A percentile compares a stretch with the other conserved stretches of the same genome.
Evolutionary conservation across 2,888 invertebrate genomes (phyloP).

Genomic region (Rhogogaster chlorosoma): DNA sequence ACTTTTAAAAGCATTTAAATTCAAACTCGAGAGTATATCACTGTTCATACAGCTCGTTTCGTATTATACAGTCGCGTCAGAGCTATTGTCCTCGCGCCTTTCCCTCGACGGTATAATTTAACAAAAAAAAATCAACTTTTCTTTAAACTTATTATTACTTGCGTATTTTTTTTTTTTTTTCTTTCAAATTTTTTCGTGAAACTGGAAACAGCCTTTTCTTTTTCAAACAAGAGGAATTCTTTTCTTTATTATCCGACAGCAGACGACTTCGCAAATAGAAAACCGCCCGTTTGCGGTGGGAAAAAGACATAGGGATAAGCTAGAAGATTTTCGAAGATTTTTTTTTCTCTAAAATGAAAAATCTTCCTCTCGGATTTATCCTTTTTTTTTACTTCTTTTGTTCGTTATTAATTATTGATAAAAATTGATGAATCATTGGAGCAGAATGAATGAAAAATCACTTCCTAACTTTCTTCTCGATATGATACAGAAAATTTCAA

Average conservation of each 20-base stretch:
- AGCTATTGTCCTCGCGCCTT: slow-evolving; percentile 3
- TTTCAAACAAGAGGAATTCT: background rate
- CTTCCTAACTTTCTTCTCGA: too few relatives aligned
- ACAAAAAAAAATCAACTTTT: background rate
- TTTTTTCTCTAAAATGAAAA: too few relatives aligned
- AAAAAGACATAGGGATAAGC: background rate
- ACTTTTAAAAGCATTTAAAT: background rate
- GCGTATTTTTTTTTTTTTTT: background rate
- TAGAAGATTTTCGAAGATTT: too few relatives aligned
- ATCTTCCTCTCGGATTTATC: too few relatives aligned
- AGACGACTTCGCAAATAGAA: background rate
- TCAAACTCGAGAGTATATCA: background rate
- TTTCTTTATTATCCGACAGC: background rate
- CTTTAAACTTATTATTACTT: background rate
- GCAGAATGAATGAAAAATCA: too few relatives aligned
- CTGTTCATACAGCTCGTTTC: slow-evolving; percentile 1
- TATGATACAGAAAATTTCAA: too few relatives aligned
- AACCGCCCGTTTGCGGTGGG: background rate
- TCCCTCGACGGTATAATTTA: slow-evolving; percentile 13
- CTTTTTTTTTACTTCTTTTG: too few relatives aligned
- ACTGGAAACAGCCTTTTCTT: background rate
- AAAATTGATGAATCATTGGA: too few relatives aligned
- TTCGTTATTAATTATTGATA: too few relatives aligned
- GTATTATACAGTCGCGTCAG: background rate
- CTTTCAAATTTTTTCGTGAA: too few relatives aligned